phyloP scores from a whole-genome alignment of 1,140 invertebrate genomes.

The Nylanderia fulva region DNA sequence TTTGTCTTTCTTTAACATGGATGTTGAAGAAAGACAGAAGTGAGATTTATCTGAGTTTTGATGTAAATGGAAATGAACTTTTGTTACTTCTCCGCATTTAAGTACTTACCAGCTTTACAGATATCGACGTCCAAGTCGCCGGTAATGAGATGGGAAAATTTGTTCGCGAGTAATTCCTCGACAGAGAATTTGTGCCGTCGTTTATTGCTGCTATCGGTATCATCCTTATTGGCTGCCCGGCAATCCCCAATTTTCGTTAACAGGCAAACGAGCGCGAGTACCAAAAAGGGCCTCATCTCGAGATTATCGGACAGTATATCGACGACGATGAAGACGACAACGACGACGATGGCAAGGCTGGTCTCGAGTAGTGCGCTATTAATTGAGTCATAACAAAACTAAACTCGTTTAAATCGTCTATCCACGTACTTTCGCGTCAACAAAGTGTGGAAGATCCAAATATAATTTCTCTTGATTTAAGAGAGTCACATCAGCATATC shows the following conservation, averaged over 20 bases:
- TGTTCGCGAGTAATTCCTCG: conserved; percentile 88
- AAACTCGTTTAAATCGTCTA: too few species aligned
- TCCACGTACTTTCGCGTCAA: too few species aligned
- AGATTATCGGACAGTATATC: conserved; percentile 40
- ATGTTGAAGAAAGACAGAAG: too few species aligned
- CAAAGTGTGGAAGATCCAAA: too few species aligned
- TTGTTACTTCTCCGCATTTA: neutral
- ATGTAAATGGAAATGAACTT: too few species aligned
- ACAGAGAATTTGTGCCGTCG: conserved; percentile 86
- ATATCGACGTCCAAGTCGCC: conserved; percentile 93
- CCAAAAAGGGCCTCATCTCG: conserved; percentile 62
- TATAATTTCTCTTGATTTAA: conserved; percentile 7
- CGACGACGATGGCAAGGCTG: conserved; percentile 5
- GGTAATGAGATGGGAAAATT: conserved; percentile 89
- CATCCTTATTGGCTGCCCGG: conserved; percentile 55
- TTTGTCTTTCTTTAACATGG: too few species aligned
- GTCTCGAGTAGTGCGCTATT: conserved; percentile 1
- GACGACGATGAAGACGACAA: neutral
- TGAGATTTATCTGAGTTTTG: too few species aligned
- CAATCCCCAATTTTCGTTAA: conserved; percentile 52
- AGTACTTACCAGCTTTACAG: conserved; percentile 93
- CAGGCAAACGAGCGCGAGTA: conserved; percentile 62
- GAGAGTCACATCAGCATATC: conserved; percentile 23
- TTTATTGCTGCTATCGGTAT: conserved; percentile 17
- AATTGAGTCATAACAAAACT: conserved; percentile 62